phyloP scores from a whole-genome alignment of 2,113 vertebrate genomes.

The Lepus europaeus region DNA sequence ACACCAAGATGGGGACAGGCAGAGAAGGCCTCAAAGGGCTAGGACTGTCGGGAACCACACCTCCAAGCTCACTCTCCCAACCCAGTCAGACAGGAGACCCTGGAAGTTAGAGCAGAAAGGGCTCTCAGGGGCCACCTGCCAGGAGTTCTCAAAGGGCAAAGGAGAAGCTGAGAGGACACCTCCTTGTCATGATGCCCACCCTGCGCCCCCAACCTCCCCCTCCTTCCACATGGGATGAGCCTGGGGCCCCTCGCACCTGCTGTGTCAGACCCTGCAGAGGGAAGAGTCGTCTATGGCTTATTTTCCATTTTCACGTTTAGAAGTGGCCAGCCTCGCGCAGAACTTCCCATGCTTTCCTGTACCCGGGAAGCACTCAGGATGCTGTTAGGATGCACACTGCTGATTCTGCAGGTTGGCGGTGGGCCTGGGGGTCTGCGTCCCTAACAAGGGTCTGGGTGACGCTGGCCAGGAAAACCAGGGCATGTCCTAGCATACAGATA shows the following conservation, averaged over 20 bases:
- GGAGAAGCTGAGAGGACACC: not conserved
- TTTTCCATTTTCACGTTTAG: slow-evolving; percentile 23
- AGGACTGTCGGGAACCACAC: not conserved
- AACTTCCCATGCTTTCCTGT: not conserved
- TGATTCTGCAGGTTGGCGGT: not conserved
- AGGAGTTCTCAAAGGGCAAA: not conserved
- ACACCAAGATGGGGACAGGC: not conserved
- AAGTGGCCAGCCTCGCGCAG: not conserved
- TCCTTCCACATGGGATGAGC: not conserved
- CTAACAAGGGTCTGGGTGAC: not conserved
- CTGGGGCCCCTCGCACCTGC: not conserved
- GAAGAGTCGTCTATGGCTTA: not conserved
- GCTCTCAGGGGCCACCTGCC: not conserved
- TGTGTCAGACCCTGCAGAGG: not conserved
- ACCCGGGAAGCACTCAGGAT: not conserved
- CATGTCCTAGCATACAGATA: not conserved
- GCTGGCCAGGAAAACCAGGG: not conserved
- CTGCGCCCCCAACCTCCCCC: not conserved
- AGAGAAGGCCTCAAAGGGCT: not conserved
- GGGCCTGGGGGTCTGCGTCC: not conserved
- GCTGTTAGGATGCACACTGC: not conserved
- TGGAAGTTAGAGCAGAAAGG: not conserved
- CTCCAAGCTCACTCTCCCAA: not conserved
- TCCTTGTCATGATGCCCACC: not conserved
- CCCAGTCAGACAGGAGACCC: not conserved